Evolutionary conservation across 1,140 invertebrate species (phyloP), one percentile per base, ranked within the genome.

Genomic region (Drosophila ironensis): DNA sequence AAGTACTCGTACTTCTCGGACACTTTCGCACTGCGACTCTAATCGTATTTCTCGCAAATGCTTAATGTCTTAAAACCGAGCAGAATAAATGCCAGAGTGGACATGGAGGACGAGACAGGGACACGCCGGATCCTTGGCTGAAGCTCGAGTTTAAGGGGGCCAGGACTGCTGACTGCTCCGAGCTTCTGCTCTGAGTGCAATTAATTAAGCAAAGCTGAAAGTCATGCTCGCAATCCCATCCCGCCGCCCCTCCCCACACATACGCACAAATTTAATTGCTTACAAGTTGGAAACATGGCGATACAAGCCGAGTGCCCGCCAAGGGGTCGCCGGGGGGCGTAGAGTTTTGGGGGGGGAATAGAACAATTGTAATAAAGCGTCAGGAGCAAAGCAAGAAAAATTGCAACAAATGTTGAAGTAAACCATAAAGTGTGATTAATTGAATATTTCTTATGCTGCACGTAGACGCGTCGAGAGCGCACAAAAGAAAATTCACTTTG

Each of bases 361-460:
- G 70, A 84, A 84, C 78, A 84, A 82, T 82, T 84, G 78, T 78
- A 82, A 82, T 82, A 82, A 84, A 82, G 78, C 78, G 73, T 84
- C 78, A 84, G 54, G 63, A 70, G 73, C 59, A 73, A 84, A 82
- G 78, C 73, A 86, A 86, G 80, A 86, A 86, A 86, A 86, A 86
- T 86, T 86, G 80, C 80, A 86, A 86, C 80, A 86, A 86, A 86
- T 86, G 80, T 86, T 86, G 66, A 87, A 86, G 74, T 78, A 80
- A 82, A 82, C 78, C 78, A 82, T 82, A 82, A 86, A 86, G 80
- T 86, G 80, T 86, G 80, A 86, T 86, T 86, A 86, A 86, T 86
- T 86, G 80, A 86, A 86, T 86, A 86, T 86, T 86, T 84, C 78
- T 86, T 74, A 84, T 82, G 78, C 73, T 73, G 69, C 73, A 82